Conservation (phyloP, 2,113 vertebrate species). For the Ochotona curzoniae region DNA sequence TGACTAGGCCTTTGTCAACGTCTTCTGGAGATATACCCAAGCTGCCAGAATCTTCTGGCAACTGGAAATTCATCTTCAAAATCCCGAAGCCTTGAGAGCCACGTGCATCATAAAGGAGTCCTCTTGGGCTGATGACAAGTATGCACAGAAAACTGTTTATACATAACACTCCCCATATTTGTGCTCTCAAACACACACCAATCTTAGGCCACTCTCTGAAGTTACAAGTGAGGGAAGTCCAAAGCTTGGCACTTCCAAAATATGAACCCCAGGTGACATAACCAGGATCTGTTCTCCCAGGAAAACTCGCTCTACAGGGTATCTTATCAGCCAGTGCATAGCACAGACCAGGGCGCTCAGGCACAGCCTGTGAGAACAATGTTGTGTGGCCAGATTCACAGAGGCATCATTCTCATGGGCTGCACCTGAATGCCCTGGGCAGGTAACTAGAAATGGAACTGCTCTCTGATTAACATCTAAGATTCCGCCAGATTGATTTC, state of each 20-base stretch:
- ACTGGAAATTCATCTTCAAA: conserved; percentile 58
- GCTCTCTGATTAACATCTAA: not conserved
- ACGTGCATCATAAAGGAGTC: not conserved
- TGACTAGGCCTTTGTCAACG: conserved; percentile 49
- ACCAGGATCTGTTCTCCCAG: not conserved
- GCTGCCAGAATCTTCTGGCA: conserved; percentile 33
- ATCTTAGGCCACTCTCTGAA: not conserved
- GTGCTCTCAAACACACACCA: not conserved
- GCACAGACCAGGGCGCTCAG: not conserved
- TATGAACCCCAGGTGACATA: not conserved
- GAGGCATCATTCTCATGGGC: too few species aligned
- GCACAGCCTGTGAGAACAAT: not conserved
- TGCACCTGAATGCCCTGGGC: not conserved
- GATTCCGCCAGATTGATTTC: not conserved
- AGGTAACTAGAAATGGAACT: not conserved
- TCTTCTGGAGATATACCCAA: conserved; percentile 41
- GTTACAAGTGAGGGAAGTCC: not conserved
- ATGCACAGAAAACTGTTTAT: too few species aligned
- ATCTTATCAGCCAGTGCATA: not conserved
- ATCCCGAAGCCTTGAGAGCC: not conserved
- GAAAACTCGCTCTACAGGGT: not conserved
- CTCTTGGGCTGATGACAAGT: not conserved
- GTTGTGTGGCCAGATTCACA: too few species aligned
- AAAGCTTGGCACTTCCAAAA: not conserved
- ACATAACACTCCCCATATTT: not conserved